These are phyloP conservation scores for Lophura nycthemera DNA, from an alignment of 2,113 vertebrate genomes.

Conservation along the genomic window DNA sequence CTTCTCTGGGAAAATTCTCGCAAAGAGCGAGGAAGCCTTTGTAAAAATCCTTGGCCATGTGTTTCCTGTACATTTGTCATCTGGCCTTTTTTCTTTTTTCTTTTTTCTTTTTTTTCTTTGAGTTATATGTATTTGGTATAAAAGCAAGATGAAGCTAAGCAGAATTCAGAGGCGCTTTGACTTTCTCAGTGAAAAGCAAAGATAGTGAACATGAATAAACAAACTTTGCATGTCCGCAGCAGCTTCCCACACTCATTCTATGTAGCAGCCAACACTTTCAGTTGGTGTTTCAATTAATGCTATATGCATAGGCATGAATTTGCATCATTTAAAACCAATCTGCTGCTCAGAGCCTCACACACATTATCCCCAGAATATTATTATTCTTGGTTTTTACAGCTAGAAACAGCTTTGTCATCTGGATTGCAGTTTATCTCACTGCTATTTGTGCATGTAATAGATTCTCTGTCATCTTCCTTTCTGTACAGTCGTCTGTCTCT, in stretches of 20 bases:
- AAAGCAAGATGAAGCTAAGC: slow-evolving; percentile 40
- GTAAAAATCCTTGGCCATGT: slow-evolving; percentile 32
- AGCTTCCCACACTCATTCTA: slow-evolving; percentile 5
- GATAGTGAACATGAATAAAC: not conserved
- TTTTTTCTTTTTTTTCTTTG: not conserved
- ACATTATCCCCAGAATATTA: not conserved
- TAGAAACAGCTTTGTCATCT: not conserved
- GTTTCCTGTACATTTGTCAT: slow-evolving; percentile 43
- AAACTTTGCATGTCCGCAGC: not conserved
- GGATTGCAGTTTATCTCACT: not conserved
- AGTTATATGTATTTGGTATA: not conserved
- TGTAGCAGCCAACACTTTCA: not conserved
- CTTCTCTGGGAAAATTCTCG: slow-evolving; percentile 39
- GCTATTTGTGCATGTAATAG: not conserved
- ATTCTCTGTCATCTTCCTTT: not conserved
- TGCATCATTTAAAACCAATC: not conserved
- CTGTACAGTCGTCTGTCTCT: not conserved
- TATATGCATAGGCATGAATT: not conserved
- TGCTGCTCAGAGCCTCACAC: not conserved
- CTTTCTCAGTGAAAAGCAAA: slow-evolving; percentile 18
- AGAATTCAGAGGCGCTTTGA: slow-evolving; percentile 17
- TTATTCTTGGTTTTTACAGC: not conserved
- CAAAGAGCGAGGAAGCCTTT: not conserved
- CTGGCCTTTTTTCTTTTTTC: not conserved
- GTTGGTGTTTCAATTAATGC: not conserved